Evolutionary conservation across 2,113 vertebrate genomes (phyloP), one percentile per base, ranked within the genome.

Genomic region (Pardalotus punctatus): DNA sequence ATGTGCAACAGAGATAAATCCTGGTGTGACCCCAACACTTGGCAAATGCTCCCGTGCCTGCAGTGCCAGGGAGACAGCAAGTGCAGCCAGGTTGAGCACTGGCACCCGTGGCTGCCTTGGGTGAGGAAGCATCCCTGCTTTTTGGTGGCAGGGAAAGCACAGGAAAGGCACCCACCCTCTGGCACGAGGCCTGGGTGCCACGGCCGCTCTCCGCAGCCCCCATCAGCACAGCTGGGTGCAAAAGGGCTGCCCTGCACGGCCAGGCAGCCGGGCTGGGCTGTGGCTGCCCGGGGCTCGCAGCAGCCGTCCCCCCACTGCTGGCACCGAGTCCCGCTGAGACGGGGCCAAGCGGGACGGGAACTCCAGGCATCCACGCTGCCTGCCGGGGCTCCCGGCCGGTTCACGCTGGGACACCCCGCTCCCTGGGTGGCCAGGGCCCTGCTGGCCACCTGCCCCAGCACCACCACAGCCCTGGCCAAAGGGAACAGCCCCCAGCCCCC

Each of bases 361-460:
- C 94, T 97, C 51, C 92, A 94, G 97, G 94, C 96, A 97, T 94
- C 96, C 95, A 93, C 92, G 96, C 95, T 81, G 95, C 93, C 96
- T 93, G 84, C 88, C 61, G 72, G 81, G 21, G 15, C 94, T 93
- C 81, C 64, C 5, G 5, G 81, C 56, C 0, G 35, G 97, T 92
- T 98, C 97, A 98, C 2, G 1, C 87, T 38, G 96, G 97, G 97
- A 97, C 96, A 97, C 67, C 47, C 66, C 35, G 80, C 66, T 51
- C 22, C 45, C 47, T 48, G 47, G 47, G 47, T 48, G 47, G 47
- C 47, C 48, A 27, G 48, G 25, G 3, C 69, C 33, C 19, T 1
- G 88, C 40, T 71, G 3, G 66, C 42, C 71, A 94, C 66, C 88
- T 84, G 80, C 21, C 86, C 2, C 93, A n/a, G n/a, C n/a, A n/a